phyloP scores from a whole-genome alignment of 1,140 invertebrate species.

The Bradysia coprophila region DNA sequence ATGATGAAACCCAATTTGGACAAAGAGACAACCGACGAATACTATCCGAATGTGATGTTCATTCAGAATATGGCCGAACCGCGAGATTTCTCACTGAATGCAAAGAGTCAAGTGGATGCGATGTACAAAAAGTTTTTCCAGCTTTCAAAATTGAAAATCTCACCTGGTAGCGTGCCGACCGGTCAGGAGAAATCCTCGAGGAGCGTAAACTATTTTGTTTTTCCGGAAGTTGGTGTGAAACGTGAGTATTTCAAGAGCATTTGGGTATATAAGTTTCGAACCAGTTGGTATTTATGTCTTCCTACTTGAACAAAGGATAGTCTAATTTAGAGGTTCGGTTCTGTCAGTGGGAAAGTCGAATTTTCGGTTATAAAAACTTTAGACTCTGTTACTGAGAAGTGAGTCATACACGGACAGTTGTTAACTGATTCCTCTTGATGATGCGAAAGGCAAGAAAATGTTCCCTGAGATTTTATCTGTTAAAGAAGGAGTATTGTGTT shows the following conservation, averaged over 20 bases:
- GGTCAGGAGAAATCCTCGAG: neutral
- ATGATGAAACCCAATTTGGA: conserved; percentile 11
- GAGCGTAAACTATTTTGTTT: neutral
- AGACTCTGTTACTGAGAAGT: neutral
- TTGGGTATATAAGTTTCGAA: too few relatives aligned
- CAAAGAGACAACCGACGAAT: conserved; percentile 9
- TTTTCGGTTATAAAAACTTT: neutral
- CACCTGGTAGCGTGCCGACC: conserved; percentile 6
- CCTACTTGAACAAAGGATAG: too few relatives aligned
- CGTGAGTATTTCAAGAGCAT: neutral
- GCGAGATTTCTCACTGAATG: conserved; percentile 9
- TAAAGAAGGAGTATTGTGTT: too few relatives aligned
- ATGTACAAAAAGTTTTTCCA: conserved; percentile 10
- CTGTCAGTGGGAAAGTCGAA: too few relatives aligned
- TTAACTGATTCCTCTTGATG: too few relatives aligned
- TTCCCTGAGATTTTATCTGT: too few relatives aligned
- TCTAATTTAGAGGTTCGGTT: too few relatives aligned
- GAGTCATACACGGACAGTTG: neutral
- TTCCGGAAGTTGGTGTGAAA: neutral
- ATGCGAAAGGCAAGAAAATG: too few relatives aligned
- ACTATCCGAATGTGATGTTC: conserved; percentile 17
- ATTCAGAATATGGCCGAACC: conserved; percentile 15
- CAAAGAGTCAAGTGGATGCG: conserved; percentile 8
- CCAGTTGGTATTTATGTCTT: too few relatives aligned
- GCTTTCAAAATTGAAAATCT: conserved; percentile 12